Evolutionary conservation across 2,888 invertebrate genomes (phyloP).

Genomic region (Timema cristinae): DNA sequence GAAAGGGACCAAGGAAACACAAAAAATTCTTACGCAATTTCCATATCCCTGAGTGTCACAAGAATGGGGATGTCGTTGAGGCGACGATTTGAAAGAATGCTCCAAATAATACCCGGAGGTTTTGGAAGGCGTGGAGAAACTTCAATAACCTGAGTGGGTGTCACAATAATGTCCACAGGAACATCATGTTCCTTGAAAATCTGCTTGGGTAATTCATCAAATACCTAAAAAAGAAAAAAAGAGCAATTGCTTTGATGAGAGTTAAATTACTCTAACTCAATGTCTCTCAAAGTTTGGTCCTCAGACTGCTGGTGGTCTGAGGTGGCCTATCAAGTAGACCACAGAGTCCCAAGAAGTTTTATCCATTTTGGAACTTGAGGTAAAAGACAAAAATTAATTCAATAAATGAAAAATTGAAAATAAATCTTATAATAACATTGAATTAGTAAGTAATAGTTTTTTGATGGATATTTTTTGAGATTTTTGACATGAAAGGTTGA

Average conservation of each 20-base stretch:
- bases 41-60: slow-evolving; percentile 61
- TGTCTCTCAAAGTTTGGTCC: too few relatives aligned
- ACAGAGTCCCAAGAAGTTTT: too few relatives aligned
- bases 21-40: slow-evolving; percentile 56
- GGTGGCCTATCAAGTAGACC: too few relatives aligned
- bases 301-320: too few relatives aligned
- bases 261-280: not conserved
- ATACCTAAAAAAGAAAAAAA: slow-evolving; percentile 16
- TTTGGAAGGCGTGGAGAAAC: slow-evolving; percentile 56
- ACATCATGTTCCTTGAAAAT: slow-evolving; percentile 77
- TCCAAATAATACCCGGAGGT: slow-evolving; percentile 76
- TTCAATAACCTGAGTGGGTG: slow-evolving; percentile 72
- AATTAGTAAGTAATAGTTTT: too few relatives aligned
- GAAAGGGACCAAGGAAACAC: too few relatives aligned
- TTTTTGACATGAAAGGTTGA: too few relatives aligned
- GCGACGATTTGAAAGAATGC: slow-evolving; percentile 66
- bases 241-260: slow-evolving; percentile 6
- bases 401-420: too few relatives aligned
- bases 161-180: slow-evolving; percentile 81
- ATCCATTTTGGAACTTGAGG: too few relatives aligned
- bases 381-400: too few relatives aligned
- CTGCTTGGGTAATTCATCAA: slow-evolving; percentile 60
- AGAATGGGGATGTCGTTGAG: slow-evolving; percentile 70
- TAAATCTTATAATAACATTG: too few relatives aligned
- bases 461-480: too few relatives aligned